Evolutionary conservation across 64 coral and sea anemone genomes (phyloP), one percentile per base, ranked within the genome.

Genomic region (Stichodactyla mertensii): DNA sequence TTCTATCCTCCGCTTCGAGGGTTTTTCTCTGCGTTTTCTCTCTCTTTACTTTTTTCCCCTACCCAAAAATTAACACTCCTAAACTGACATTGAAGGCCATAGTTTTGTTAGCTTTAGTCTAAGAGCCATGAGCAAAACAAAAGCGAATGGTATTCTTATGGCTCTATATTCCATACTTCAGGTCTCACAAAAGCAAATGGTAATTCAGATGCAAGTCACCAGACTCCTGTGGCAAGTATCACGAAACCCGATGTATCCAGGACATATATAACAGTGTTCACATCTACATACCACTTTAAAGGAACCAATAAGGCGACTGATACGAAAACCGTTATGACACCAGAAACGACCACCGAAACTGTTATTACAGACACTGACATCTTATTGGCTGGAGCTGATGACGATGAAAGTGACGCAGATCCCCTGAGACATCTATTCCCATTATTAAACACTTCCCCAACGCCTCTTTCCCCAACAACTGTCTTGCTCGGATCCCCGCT

Each of bases 301-400:
- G 77, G 84, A 55, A 92, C 89, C 6, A 92, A 79, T 20, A 97
- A 89, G 53, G 19, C 53, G 15, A 77, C 85, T 16, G 92, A 85
- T 64, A 77, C 57, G 2, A 89, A 93, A 24, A 56, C 89, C 0
- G 91, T 92, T 16, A 88, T 79, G 16, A 74, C 88, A 64, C 79
- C 91, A 59, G 94, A 97, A 64, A 87, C 91, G 27, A 88, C 94
- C 16, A 87, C 91, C 11, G 94, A 95, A 64, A 88, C 94, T 53
- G 94, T 97, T 6, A 90, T 97, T 6, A 97, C 94, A 7, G 94
- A 97, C 57, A 97, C 94, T 14, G 90, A 92, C 24, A 97, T 97
- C 57, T 59, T 97, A 13, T 89, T 97, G 91, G 94, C 94, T 55
- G 94, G 94, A 0, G 94, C 92, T 4, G 94, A 96, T 77, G 94